A percentile compares a stretch with the other conserved stretches of the same genome.
Evolutionary conservation across 2,797 vertebrate species (phyloP).

Genomic region (Phataginus tricuspis): DNA sequence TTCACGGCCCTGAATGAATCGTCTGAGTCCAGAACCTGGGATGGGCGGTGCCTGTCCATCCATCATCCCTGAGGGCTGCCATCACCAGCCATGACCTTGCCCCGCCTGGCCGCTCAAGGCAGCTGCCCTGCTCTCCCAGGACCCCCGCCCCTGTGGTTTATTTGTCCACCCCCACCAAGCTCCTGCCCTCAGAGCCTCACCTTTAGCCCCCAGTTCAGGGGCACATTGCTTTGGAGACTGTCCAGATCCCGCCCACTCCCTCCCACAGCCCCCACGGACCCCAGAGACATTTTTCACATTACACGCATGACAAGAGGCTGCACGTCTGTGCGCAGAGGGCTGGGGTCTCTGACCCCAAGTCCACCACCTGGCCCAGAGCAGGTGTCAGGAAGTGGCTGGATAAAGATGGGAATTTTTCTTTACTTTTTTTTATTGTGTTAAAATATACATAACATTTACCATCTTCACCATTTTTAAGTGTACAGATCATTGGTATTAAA

Average conservation of each 20-base stretch:
- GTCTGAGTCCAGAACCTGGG: neutral
- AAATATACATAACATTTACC: neutral
- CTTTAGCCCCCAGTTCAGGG: neutral
- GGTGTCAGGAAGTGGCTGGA: neutral
- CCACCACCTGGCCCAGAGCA: neutral
- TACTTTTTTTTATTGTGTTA: neutral
- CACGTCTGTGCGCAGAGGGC: neutral
- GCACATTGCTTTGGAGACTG: neutral
- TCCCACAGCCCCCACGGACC: neutral
- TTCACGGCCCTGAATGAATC: neutral
- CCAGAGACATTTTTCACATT: neutral
- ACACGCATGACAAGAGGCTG: neutral
- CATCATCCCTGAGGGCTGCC: neutral
- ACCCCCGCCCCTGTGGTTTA: rapidly evolving
- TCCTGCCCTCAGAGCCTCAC: neutral
- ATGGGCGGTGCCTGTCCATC: neutral
- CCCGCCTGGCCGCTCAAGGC: neutral
- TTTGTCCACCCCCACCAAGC: too few species aligned
- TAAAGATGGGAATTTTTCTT: neutral
- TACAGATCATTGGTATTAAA: neutral
- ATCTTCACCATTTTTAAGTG: neutral
- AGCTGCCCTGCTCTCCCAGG: neutral
- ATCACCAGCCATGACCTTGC: rapidly evolving
- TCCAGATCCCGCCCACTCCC: neutral
- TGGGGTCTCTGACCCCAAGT: neutral